A percentile compares a stretch with the other conserved stretches of the same genome.
These are phyloP conservation scores for Aphis craccivora DNA, from an alignment of 1,140 invertebrate species.

Conservation along the genomic window DNA sequence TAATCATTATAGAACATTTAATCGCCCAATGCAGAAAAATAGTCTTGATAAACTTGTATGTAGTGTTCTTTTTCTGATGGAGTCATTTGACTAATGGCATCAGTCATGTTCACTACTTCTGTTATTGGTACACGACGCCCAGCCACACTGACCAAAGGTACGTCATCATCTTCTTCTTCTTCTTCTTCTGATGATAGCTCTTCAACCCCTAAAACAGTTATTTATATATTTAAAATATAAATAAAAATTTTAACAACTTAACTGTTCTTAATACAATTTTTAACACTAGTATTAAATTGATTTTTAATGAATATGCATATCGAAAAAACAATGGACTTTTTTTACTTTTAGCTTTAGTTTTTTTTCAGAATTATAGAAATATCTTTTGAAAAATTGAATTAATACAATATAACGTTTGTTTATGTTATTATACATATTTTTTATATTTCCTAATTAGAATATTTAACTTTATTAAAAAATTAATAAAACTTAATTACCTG, in stretches of 20 bases:
- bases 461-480: not conserved
- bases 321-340: not conserved
- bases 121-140: constrained; percentile 80
- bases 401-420: not conserved
- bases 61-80: constrained; percentile 92
- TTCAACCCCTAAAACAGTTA: constrained; percentile 68
- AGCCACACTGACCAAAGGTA: constrained; percentile 84
- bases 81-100: constrained; percentile 89
- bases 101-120: constrained; percentile 75
- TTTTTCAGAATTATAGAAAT: not conserved
- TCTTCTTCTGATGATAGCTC: constrained; percentile 79
- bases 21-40: constrained; percentile 85
- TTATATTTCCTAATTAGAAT: not conserved
- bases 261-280: not conserved
- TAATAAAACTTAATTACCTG: constrained; percentile 44
- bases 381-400: not conserved
- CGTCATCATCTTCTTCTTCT: constrained; percentile 77
- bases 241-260: not conserved
- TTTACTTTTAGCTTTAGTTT: not conserved
- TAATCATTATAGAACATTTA: constrained; percentile 62
- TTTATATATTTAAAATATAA: not conserved
- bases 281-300: not conserved
- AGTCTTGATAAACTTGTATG: constrained; percentile 92
- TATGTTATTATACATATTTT: not conserved
- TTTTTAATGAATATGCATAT: not conserved